Evolutionary conservation across 2,113 vertebrate species (phyloP).

Genomic region (Hippoglossus stenolepis): DNA sequence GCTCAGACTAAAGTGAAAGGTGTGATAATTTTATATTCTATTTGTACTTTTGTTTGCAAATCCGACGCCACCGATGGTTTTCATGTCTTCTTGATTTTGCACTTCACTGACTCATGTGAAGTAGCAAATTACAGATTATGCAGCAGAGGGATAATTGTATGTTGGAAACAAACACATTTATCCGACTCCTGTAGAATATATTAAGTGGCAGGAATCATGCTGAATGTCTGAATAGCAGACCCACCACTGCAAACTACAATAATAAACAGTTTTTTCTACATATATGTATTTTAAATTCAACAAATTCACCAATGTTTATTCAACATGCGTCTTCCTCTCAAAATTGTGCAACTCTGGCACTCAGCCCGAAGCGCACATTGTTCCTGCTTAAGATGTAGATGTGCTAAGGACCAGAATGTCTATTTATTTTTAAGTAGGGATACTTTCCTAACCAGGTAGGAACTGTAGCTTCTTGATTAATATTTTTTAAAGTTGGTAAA

Average conservation of each 20-base stretch:
- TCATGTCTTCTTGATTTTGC: not conserved
- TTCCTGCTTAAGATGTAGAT: not conserved
- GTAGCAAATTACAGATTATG: not conserved
- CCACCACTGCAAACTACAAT: not conserved
- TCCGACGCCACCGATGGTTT: constrained; percentile 6
- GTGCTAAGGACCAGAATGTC: not conserved
- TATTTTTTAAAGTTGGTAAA: not conserved
- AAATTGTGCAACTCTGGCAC: too few relatives aligned
- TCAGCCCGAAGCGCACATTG: too few relatives aligned
- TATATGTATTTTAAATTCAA: too few relatives aligned
- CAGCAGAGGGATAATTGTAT: not conserved
- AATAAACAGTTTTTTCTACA: too few relatives aligned
- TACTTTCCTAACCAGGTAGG: too few relatives aligned
- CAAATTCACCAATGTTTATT: too few relatives aligned
- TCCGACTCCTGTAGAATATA: not conserved
- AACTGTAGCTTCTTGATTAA: not conserved
- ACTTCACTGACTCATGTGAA: constrained; percentile 2
- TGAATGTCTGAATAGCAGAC: not conserved
- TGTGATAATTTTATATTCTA: not conserved
- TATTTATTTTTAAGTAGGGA: not conserved
- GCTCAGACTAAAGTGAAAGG: constrained; percentile 10
- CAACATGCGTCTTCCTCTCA: too few relatives aligned
- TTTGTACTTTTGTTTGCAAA: constrained; percentile 19
- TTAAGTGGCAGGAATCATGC: not conserved
- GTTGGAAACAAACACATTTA: not conserved